Evolutionary conservation across 2,888 invertebrate species (phyloP).

Genomic region (Allacma fusca): DNA sequence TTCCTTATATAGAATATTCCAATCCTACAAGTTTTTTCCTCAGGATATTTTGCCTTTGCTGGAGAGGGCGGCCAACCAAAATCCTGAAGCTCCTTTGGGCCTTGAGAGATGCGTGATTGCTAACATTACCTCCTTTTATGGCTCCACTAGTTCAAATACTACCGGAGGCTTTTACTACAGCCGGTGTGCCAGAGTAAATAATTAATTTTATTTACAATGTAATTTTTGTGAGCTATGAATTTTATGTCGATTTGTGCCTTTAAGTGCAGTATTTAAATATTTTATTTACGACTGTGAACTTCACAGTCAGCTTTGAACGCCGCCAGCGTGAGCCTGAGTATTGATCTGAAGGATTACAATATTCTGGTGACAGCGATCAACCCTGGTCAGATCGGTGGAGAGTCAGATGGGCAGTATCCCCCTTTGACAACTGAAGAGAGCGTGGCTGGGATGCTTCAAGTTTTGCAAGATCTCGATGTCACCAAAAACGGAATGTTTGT

Average conservation of each 20-base stretch:
- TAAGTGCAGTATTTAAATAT: too few species aligned
- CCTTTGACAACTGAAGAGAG: slow-evolving; percentile 76
- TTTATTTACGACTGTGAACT: slow-evolving; percentile 49
- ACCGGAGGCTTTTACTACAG: slow-evolving; percentile 85
- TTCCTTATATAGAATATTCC: not conserved
- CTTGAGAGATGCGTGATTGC: slow-evolving; percentile 66
- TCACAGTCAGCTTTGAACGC: slow-evolving; percentile 84
- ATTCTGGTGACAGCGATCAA: slow-evolving; percentile 80
- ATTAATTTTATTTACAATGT: not conserved
- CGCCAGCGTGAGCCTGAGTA: slow-evolving; percentile 82
- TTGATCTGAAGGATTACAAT: slow-evolving; percentile 78
- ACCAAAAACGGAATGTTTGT: slow-evolving; percentile 78
- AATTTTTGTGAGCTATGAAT: too few species aligned
- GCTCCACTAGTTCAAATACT: slow-evolving; percentile 78
- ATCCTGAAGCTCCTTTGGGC: slow-evolving; percentile 10
- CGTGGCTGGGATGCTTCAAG: slow-evolving; percentile 72
- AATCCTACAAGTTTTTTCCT: slow-evolving; percentile 15
- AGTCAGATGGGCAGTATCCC: slow-evolving; percentile 68
- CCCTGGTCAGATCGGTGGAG: slow-evolving; percentile 92
- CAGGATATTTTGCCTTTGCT: slow-evolving; percentile 48
- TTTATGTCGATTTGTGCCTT: too few species aligned
- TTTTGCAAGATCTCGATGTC: slow-evolving; percentile 72
- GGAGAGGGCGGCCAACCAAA: slow-evolving; percentile 15
- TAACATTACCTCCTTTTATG: slow-evolving; percentile 81
- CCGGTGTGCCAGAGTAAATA: slow-evolving; percentile 80